Base-by-base conservation (phyloP, 2,113 vertebrate species). In the Phoenicopterus ruber region DNA sequence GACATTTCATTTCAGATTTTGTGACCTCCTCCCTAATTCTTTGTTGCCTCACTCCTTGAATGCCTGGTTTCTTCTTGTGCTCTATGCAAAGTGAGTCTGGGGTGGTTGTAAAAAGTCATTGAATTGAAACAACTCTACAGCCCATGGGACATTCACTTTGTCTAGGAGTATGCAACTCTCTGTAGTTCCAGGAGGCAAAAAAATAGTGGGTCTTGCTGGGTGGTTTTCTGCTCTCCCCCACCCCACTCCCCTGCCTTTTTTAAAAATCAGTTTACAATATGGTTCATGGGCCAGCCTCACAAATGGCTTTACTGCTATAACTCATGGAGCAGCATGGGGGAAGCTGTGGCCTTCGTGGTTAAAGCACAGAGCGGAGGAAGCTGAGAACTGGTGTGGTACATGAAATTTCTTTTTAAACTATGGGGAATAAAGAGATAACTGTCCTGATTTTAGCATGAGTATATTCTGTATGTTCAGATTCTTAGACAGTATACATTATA, bases 1-100 rank as follows among this genome's bases (percentile, higher is more conserved):
- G 87, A 88, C 94, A 96, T 80, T 89, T 96, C 36, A 72, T 86
- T 93, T 96, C 66, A 91, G 62, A 93, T 96, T 95, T 94, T 77
- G 66, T 90, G 88, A 96, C 91, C 91, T 78, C 66, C 77, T 91
- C 78, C 36, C 57, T 70, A 65, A 80, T 94, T 91, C 90, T 91
- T 82, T 87, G 62, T 82, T 82, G 78, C 78, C 49, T 82, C 58
- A 15, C 58, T 85, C 70, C 54, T 54, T 63, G 69, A 93, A 86
- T 82, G 82, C 44, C 66, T 47, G 19, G 40, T 61, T 90, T 80
- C 70, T 79, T 76, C 82, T 85, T 63, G 47, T 88, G 31, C 34
- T 67, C 69, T 79, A 19, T 71, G 89, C 63, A 91, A 86, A 94
- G 18, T 52, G 52, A 84, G 11, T 46, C 59, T 63, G 40, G 13